phyloP scores from a whole-genome alignment of 2,113 vertebrate genomes.

The Machaerirhynchus nigripectus region DNA sequence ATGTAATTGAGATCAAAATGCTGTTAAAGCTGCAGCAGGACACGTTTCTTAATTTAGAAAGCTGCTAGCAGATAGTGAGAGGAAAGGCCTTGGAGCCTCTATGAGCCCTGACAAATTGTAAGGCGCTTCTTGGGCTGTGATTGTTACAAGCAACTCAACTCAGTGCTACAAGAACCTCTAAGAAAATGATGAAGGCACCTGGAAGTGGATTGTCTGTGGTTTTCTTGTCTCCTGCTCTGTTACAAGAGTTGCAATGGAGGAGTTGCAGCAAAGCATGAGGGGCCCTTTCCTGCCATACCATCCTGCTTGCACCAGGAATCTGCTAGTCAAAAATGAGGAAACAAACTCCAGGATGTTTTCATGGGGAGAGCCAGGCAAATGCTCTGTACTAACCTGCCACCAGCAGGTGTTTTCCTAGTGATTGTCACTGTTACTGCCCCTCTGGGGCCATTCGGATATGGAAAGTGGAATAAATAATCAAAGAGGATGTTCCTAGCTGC shows the following conservation, averaged over 20 bases:
- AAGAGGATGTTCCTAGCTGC: conserved; percentile 59
- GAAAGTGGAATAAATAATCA: conserved; percentile 53
- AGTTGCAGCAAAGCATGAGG: not conserved
- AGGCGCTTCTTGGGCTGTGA: not conserved
- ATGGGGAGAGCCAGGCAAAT: not conserved
- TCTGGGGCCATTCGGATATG: conserved; percentile 35
- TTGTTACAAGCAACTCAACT: not conserved
- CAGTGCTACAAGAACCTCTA: not conserved
- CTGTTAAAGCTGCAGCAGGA: not conserved
- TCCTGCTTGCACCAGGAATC: not conserved
- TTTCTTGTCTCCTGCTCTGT: not conserved
- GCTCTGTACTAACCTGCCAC: not conserved
- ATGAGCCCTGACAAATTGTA: not conserved
- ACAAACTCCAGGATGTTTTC: not conserved
- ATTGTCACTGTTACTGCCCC: conserved; percentile 5
- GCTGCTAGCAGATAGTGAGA: not conserved
- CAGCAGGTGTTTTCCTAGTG: conserved; percentile 46
- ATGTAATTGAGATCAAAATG: not conserved
- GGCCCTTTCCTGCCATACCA: not conserved
- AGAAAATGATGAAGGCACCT: not conserved
- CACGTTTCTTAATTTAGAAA: not conserved
- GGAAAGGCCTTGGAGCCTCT: not conserved
- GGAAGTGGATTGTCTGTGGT: not conserved
- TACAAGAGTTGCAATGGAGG: not conserved
- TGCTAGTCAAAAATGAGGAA: not conserved